Evolutionary conservation across 1,140 invertebrate genomes (phyloP), one percentile per base, ranked within the genome.

Genomic region (Mactra quadrangularis): DNA sequence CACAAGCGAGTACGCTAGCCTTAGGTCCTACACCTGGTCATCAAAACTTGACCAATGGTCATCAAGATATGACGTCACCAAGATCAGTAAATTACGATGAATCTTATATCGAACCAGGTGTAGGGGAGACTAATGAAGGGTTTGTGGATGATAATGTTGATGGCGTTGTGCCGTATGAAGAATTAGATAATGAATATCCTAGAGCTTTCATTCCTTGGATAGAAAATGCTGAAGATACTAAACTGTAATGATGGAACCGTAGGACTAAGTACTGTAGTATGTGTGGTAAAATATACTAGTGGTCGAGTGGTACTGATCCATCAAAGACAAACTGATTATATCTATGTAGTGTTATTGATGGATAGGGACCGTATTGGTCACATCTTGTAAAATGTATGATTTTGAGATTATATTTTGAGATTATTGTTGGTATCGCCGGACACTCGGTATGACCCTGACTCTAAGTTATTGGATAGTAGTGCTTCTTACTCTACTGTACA

Each of bases 141-240:
- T 68, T 68, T 50, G 22, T 7, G 17, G 70, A 25, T 55, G 33
- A 62, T 38, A 60, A 60, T 47, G 57, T 33, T 27, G 74, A 76
- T 33, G 74, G 74, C 2, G 19, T 76, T 27, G 57, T 62, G 25
- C 74, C 74, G 22, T 22, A 62, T 33, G 74, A 76, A 45, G 57
- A 76, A 11, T n/a, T 62, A 45, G 57, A 76, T 15, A 76, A 38
- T 7, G 35, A 35, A 15, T 11, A 25, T 7, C 74, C 74, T 22
- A 50, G 74, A n/a, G 29, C 55, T 1, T 47, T 76, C 22, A 62
- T 76, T 50, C 74, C 74, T 0, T 76, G 74, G 74, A 76, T 76
- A 31, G 74, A 76, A 62, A 38, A 76, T 47, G 74, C 74, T 4
- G 74, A 53, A 29, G 74, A 76, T 38, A 76, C 74, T 2, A 57